Evolutionary conservation across 2,113 vertebrate genomes (phyloP).

Genomic region (Syrrhaptes paradoxus): DNA sequence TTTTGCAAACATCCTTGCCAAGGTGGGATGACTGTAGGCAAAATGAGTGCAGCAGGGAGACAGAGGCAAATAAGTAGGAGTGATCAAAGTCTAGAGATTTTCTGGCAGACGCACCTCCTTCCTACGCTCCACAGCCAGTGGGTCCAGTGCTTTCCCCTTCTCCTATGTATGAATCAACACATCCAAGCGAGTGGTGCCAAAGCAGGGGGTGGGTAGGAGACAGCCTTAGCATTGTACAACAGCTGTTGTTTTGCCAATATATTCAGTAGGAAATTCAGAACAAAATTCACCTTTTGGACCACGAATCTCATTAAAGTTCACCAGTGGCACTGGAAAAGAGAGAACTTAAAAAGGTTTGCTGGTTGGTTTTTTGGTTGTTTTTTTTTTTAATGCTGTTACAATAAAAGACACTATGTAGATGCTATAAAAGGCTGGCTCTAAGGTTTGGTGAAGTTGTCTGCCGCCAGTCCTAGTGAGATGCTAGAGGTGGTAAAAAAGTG

Average conservation of each 20-base stretch:
- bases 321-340: not conserved
- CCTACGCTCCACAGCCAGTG: conserved; percentile 55
- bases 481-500: conserved; percentile 18
- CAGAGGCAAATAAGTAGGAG: conserved; percentile 62
- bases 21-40: conserved; percentile 59
- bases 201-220: conserved; percentile 46
- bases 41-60: conserved; percentile 55
- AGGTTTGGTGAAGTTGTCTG: conserved; percentile 6
- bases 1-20: conserved; percentile 40
- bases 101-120: conserved; percentile 49
- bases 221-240: conserved; percentile 21
- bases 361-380: not conserved
- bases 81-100: conserved; percentile 62
- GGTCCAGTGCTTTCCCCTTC: conserved; percentile 61
- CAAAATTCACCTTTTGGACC: conserved; percentile 15
- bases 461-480: not conserved
- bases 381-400: not conserved
- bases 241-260: conserved; percentile 51
- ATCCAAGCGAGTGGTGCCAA: not conserved
- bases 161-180: conserved; percentile 52
- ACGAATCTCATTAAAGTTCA: not conserved
- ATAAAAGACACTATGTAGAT: not conserved
- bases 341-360: not conserved
- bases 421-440: not conserved
- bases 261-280: conserved; percentile 5